Evolutionary conservation across 2,888 invertebrate genomes (phyloP).

Genomic region (Phalangium opilio): DNA sequence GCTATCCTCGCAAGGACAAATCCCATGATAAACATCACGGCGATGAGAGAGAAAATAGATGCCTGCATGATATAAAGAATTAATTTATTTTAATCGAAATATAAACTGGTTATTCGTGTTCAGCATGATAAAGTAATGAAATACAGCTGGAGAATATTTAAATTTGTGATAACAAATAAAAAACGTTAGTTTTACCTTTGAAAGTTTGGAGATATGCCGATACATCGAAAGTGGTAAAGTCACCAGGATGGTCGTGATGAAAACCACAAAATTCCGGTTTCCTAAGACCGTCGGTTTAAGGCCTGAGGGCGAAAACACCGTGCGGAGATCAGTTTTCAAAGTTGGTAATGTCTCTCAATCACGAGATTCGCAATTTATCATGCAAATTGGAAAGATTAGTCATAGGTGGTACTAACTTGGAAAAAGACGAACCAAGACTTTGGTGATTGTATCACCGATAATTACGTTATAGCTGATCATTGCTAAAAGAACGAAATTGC

Average conservation of each 20-base stretch:
- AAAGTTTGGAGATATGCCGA: conserved; percentile 52
- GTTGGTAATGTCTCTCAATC: too few species aligned
- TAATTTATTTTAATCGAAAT: too few species aligned
- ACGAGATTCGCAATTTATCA: neutral
- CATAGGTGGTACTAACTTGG: conserved; percentile 28
- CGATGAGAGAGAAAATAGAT: conserved; percentile 49
- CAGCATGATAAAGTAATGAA: too few species aligned
- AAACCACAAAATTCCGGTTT: conserved; percentile 49
- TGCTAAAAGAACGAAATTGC: too few species aligned
- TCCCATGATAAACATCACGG: conserved; percentile 53
- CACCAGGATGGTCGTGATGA: conserved; percentile 52
- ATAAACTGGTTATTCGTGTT: too few species aligned
- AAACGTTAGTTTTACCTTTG: conserved; percentile 36
- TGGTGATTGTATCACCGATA: conserved; percentile 69
- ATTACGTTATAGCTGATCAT: conserved; percentile 79
- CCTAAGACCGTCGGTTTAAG: conserved; percentile 41
- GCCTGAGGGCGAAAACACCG: conserved; percentile 24
- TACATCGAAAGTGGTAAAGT: conserved; percentile 65
- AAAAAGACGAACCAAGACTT: conserved; percentile 56
- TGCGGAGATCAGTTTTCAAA: neutral
- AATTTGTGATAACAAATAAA: too few species aligned
- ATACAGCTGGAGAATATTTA: too few species aligned
- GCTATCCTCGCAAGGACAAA: conserved; percentile 46
- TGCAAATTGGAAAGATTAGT: neutral
- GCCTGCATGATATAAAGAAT: too few species aligned